These are phyloP conservation scores for Drosophila ananassae DNA, from an alignment of 1,140 invertebrate species.

Conservation along the genomic window DNA sequence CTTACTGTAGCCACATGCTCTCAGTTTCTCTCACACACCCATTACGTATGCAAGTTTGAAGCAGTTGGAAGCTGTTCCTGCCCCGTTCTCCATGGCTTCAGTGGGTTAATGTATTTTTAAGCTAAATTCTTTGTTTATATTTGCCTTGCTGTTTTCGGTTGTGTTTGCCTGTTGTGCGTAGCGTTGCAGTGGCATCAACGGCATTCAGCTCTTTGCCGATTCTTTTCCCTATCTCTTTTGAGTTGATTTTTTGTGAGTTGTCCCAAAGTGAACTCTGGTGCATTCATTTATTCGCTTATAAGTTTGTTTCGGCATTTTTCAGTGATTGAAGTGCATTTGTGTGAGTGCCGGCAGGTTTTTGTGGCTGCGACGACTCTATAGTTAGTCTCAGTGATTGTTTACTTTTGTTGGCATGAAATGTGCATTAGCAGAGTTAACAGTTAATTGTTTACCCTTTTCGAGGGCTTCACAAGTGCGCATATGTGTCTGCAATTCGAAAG, in stretches of 20 bases:
- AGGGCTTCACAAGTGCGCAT: conserved; percentile 35
- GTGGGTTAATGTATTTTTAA: conserved; percentile 81
- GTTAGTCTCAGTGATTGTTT: conserved; percentile 49
- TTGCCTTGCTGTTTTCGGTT: conserved; percentile 68
- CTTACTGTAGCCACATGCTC: conserved; percentile 28
- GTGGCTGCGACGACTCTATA: conserved; percentile 17
- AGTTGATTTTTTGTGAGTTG: conserved; percentile 14
- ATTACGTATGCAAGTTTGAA: conserved; percentile 71
- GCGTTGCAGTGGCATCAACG: conserved; percentile 28
- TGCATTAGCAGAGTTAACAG: conserved; percentile 73
- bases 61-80: conserved; percentile 25
- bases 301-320: conserved; percentile 62
- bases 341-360: conserved; percentile 13
- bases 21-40: conserved; percentile 14
- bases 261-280: conserved; percentile 60
- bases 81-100: conserved; percentile 30
- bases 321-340: conserved; percentile 36
- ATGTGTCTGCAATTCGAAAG: conserved; percentile 16
- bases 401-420: conserved; percentile 71
- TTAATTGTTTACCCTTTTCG: conserved; percentile 67
- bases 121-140: conserved; percentile 82
- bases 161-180: conserved; percentile 59
- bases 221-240: neutral
- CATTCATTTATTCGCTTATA: conserved; percentile 70
- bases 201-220: conserved; percentile 26